phyloP scores from a whole-genome alignment of 2,888 invertebrate genomes.

The Drosophila paracracens region DNA sequence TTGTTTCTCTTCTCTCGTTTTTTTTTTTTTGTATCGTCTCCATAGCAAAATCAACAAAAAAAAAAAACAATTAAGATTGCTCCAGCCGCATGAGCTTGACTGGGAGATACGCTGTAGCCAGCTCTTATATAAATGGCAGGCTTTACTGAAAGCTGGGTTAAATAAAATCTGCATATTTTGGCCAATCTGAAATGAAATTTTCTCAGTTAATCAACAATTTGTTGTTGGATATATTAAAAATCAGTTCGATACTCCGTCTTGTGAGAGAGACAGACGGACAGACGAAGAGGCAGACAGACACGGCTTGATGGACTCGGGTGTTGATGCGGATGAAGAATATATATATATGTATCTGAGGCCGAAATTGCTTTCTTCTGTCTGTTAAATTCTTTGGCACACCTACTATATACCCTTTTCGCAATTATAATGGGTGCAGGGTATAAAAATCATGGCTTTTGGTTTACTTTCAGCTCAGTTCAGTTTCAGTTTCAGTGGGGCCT shows the following conservation, averaged over 20 bases:
- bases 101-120: neutral
- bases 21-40: constrained; percentile 58
- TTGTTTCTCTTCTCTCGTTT: constrained; percentile 19
- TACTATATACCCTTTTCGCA: neutral
- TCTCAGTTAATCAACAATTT: neutral
- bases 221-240: neutral
- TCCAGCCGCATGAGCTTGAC: neutral
- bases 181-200: neutral
- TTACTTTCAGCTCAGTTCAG: constrained; percentile 17
- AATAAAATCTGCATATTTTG: too few relatives aligned
- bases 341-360: neutral
- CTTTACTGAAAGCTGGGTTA: neutral
- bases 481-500: constrained; percentile 8
- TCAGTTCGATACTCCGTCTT: neutral
- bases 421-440: neutral
- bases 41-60: constrained; percentile 76
- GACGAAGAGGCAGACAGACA: neutral
- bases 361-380: neutral
- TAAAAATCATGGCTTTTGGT: constrained; percentile 29
- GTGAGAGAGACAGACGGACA: neutral
- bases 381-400: neutral
- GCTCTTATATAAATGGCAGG: neutral
- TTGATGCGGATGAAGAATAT: neutral
- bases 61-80: neutral
- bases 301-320: neutral